Conservation (phyloP, 2,113 vertebrate genomes). For the Sinocyclocheilus rhinocerous region DNA sequence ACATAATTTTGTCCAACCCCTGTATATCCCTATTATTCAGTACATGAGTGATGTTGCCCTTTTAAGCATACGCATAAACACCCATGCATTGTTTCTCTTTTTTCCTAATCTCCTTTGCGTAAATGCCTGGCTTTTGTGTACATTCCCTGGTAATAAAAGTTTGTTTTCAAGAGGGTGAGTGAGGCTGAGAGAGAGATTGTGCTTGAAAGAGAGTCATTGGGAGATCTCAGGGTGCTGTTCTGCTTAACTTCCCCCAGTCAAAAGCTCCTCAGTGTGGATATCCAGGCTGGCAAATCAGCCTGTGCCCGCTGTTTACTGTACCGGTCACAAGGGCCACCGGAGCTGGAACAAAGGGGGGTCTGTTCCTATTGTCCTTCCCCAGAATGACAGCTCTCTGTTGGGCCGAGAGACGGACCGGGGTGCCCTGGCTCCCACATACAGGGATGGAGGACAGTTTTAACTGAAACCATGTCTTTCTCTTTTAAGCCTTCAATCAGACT, state of each 20-base stretch:
- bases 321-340: constrained; percentile 88
- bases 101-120: constrained; percentile 1
- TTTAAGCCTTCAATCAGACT: constrained; percentile 70
- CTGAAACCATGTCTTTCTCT: constrained; percentile 64
- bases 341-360: constrained; percentile 89
- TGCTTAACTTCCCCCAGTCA: constrained; percentile 84
- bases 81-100: neutral
- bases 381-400: constrained; percentile 74
- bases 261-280: constrained; percentile 81
- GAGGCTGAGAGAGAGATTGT: constrained; percentile 5
- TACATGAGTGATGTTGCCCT: neutral
- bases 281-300: constrained; percentile 79
- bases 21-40: neutral
- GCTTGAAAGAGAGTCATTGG: constrained; percentile 13
- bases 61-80: neutral
- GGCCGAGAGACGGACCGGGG: constrained; percentile 56
- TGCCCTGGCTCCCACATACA: constrained; percentile 63
- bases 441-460: constrained; percentile 64
- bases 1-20: too few relatives aligned
- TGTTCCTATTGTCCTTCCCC: constrained; percentile 89
- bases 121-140: constrained; percentile 17
- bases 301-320: constrained; percentile 85
- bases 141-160: constrained; percentile 33
- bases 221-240: constrained; percentile 64
- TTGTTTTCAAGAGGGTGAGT: constrained; percentile 34